Conservation (phyloP, 2,113 vertebrate species). For the Calonectris borealis region DNA sequence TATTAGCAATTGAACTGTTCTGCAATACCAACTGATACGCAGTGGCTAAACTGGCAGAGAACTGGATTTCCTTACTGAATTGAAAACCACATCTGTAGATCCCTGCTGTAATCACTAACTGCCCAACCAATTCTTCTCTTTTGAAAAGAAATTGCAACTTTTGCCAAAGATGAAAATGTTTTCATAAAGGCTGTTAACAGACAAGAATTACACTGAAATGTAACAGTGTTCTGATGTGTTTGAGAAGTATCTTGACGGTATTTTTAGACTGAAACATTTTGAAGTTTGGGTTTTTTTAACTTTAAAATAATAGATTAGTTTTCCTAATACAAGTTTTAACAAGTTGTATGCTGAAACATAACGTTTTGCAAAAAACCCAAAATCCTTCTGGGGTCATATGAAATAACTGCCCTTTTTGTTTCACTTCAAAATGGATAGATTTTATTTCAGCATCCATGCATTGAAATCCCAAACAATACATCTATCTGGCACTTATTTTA, state of each 20-base stretch:
- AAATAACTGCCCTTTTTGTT: constrained; percentile 29
- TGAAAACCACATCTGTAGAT: background rate
- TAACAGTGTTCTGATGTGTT: background rate
- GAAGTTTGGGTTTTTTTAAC: background rate
- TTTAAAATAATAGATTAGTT: background rate
- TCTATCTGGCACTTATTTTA: constrained; percentile 8
- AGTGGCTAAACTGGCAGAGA: background rate
- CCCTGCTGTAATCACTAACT: background rate
- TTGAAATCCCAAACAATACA: constrained; percentile 21
- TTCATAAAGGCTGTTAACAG: background rate
- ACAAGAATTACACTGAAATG: background rate
- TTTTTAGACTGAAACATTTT: background rate
- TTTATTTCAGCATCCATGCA: constrained; percentile 16
- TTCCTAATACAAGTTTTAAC: background rate
- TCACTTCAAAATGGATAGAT: background rate
- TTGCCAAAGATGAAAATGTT: background rate
- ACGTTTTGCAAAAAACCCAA: background rate
- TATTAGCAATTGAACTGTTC: background rate
- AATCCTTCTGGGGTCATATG: constrained; percentile 1
- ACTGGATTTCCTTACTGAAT: background rate
- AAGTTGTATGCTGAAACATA: constrained; percentile 29
- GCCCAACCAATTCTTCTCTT: background rate
- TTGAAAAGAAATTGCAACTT: background rate
- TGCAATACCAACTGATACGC: background rate
- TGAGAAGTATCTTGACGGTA: background rate